Conservation (phyloP, 23 tunicate genomes). For the Ascidia mentula region DNA sequence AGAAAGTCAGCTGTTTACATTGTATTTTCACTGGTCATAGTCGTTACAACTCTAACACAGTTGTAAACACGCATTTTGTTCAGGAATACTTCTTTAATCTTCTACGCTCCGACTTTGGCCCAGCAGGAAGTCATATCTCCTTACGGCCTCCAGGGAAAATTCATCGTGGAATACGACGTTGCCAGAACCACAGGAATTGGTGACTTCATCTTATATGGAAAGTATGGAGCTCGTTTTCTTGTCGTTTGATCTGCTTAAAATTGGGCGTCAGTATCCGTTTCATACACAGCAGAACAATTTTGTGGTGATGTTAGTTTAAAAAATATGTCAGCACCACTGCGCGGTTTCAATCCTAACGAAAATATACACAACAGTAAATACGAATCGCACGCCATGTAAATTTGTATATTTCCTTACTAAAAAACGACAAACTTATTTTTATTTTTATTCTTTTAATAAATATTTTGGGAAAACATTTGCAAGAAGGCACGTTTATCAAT, state of each 20-base stretch:
- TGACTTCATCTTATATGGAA: slow-evolving; percentile 2
- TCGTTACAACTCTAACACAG: too few relatives aligned
- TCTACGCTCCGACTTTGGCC: slow-evolving; percentile 23
- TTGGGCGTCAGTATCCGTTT: too few relatives aligned
- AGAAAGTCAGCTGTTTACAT: too few relatives aligned
- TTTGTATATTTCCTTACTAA: background rate
- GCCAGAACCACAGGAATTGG: background rate
- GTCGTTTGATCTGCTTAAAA: too few relatives aligned
- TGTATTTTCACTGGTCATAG: too few relatives aligned
- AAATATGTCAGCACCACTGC: too few relatives aligned
- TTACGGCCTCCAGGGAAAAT: slow-evolving; percentile 43
- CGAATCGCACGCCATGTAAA: too few relatives aligned
- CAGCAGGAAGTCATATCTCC: slow-evolving; percentile 43
- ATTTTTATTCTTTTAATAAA: background rate
- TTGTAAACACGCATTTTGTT: background rate
- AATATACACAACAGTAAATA: too few relatives aligned
- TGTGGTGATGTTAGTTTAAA: too few relatives aligned
- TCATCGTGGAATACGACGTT: slow-evolving; percentile 43
- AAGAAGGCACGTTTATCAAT: background rate
- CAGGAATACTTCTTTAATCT: slow-evolving; percentile 35
- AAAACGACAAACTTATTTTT: background rate
- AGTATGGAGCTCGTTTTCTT: background rate
- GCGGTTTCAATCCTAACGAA: too few relatives aligned
- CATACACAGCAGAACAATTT: too few relatives aligned
- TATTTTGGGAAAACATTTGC: background rate